phyloP scores from a whole-genome alignment of 2,797 vertebrate genomes.

The Mastacembelus armatus region DNA sequence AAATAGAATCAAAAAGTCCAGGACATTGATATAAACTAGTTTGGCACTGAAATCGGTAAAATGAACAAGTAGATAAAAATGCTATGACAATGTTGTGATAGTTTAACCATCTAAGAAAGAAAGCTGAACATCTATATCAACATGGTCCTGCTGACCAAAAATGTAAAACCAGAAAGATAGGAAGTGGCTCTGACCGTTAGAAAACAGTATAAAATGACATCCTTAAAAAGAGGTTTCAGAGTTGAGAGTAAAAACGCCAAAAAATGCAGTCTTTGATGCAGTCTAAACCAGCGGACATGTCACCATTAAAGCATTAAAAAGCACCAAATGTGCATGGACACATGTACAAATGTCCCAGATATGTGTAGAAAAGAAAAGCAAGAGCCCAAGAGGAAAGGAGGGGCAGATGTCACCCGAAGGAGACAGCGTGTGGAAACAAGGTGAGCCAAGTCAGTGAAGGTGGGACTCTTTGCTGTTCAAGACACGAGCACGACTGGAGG shows the following conservation, averaged over 20 bases:
- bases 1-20: slow-evolving; percentile 75
- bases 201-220: slow-evolving; percentile 87
- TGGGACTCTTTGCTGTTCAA: slow-evolving; percentile 90
- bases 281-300: slow-evolving; percentile 85
- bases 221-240: slow-evolving; percentile 85
- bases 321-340: slow-evolving; percentile 84
- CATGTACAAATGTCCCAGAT: slow-evolving; percentile 78
- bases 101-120: slow-evolving; percentile 66
- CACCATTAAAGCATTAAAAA: slow-evolving; percentile 85
- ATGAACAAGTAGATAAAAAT: slow-evolving; percentile 65
- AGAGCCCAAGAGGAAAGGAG: slow-evolving; percentile 42
- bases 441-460: slow-evolving; percentile 81
- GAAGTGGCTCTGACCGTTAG: slow-evolving; percentile 80
- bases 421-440: slow-evolving; percentile 25
- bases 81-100: slow-evolving; percentile 68
- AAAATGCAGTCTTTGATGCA: slow-evolving; percentile 85
- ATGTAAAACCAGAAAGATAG: slow-evolving; percentile 77
- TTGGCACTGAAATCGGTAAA: slow-evolving; percentile 80
- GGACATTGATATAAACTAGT: slow-evolving; percentile 70
- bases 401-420: slow-evolving; percentile 39
- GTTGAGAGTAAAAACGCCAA: slow-evolving; percentile 84
- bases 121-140: slow-evolving; percentile 63
- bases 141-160: slow-evolving; percentile 62
- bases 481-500: slow-evolving; percentile 83
- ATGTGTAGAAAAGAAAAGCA: slow-evolving; percentile 73